A percentile compares a stretch with the other conserved stretches of the same genome.
These are phyloP conservation scores for Pachydiplax longipennis DNA, from an alignment of 2,888 invertebrate genomes.

Conservation along the genomic window DNA sequence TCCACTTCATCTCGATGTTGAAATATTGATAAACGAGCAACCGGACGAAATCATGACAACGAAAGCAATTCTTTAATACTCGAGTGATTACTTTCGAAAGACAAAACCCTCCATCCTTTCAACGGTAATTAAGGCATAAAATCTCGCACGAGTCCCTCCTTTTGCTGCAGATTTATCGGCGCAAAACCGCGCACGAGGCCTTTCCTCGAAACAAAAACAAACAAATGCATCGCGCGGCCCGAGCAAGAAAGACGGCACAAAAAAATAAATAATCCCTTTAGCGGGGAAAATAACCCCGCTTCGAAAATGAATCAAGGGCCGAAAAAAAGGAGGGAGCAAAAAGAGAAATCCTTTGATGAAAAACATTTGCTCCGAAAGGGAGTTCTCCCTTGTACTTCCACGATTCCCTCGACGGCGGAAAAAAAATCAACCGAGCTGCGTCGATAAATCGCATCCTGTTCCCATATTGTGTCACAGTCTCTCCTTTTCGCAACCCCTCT, in stretches of 20 bases:
- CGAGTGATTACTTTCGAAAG: too few relatives aligned
- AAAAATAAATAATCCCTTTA: not conserved
- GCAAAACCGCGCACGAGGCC: not conserved
- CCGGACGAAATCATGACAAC: too few relatives aligned
- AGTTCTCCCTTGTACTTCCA: not conserved
- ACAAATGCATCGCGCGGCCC: not conserved
- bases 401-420: not conserved
- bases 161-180: too few relatives aligned
- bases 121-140: too few relatives aligned
- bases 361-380: not conserved
- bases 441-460: not conserved
- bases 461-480: not conserved
- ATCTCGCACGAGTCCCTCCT: too few relatives aligned
- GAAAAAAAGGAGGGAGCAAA: not conserved
- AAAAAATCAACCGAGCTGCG: not conserved
- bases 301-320: not conserved
- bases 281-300: not conserved
- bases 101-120: too few relatives aligned
- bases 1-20: too few relatives aligned
- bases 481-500: not conserved
- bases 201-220: not conserved
- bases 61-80: too few relatives aligned
- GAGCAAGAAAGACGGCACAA: not conserved
- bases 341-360: not conserved
- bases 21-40: too few relatives aligned